Percentiles rank a stretch among this genome's conserved stretches.
These are phyloP conservation scores for Cyprinella venusta DNA, from an alignment of 2,797 vertebrate genomes.

Conservation along the genomic window DNA sequence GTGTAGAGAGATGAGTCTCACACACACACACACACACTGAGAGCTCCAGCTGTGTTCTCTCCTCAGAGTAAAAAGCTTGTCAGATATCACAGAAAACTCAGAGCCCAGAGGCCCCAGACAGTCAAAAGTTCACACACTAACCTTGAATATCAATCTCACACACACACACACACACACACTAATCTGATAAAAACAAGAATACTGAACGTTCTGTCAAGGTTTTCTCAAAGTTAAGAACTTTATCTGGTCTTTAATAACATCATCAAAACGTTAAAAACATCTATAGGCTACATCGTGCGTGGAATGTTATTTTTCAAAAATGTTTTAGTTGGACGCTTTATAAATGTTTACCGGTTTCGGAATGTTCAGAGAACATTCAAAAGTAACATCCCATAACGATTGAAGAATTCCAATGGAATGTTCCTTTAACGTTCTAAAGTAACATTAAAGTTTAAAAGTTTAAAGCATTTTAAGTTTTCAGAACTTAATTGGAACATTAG, in stretches of 20 bases:
- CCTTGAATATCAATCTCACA: constrained; percentile 33
- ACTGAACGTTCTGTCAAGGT: too few relatives aligned
- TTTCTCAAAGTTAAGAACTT: too few relatives aligned
- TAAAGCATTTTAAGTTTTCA: too few relatives aligned
- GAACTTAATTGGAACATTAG: too few relatives aligned
- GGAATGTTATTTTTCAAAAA: not conserved
- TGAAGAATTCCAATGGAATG: not conserved
- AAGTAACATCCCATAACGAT: not conserved
- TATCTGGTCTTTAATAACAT: too few relatives aligned
- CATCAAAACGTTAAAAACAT: too few relatives aligned
- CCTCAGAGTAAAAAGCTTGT: constrained; percentile 26
- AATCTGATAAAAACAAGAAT: too few relatives aligned
- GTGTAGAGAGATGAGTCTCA: not conserved
- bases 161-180: constrained; percentile 3
- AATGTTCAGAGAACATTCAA: not conserved
- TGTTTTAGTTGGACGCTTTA: not conserved
- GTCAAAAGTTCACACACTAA: constrained; percentile 62
- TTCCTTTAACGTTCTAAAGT: not conserved
- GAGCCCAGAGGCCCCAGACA: constrained; percentile 51
- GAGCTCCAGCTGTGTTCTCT: constrained; percentile 54
- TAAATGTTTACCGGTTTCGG: too few relatives aligned
- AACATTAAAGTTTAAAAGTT: too few relatives aligned
- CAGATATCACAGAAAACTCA: constrained; percentile 54
- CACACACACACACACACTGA: constrained; percentile 1
- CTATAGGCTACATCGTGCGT: too few relatives aligned